A percentile compares a stretch with the other conserved stretches of the same genome.
phyloP scores from a whole-genome alignment of 2,888 invertebrate species.

The Oscheius sp. region DNA sequence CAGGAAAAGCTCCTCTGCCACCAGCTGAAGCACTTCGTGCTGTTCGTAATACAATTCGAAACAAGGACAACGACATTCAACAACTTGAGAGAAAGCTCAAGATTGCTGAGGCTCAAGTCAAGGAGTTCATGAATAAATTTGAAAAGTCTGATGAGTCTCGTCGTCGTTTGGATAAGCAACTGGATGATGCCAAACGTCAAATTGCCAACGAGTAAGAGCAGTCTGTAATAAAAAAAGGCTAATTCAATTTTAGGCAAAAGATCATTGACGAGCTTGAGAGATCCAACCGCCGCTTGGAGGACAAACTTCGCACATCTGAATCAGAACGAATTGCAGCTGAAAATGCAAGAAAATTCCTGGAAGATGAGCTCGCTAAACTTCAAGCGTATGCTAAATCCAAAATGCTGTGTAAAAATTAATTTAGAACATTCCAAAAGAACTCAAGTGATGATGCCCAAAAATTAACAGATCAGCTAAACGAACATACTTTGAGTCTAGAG shows the following conservation, averaged over 20 bases:
- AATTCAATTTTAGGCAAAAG: constrained; percentile 47
- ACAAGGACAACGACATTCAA: constrained; percentile 67
- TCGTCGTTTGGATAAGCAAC: constrained; percentile 64
- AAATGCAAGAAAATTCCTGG: constrained; percentile 65
- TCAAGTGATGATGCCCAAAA: constrained; percentile 63
- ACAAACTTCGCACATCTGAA: constrained; percentile 62
- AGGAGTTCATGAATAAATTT: constrained; percentile 62
- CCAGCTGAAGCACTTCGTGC: constrained; percentile 65
- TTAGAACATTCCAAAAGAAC: constrained; percentile 59
- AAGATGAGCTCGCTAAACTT: constrained; percentile 65
- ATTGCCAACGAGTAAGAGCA: constrained; percentile 40
- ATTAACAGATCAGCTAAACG: constrained; percentile 66
- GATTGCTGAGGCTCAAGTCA: constrained; percentile 62
- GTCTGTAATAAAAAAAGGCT: background rate
- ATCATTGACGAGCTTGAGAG: constrained; percentile 63
- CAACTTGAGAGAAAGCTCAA: constrained; percentile 66
- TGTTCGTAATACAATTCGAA: constrained; percentile 63
- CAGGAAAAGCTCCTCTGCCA: constrained; percentile 57
- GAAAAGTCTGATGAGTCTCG: constrained; percentile 64
- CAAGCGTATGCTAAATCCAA: constrained; percentile 50
- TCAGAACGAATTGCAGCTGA: constrained; percentile 63
- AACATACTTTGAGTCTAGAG: constrained; percentile 61
- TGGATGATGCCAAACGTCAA: constrained; percentile 61
- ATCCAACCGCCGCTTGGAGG: constrained; percentile 60
- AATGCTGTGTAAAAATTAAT: constrained; percentile 11